Base-by-base conservation (phyloP, 2,113 vertebrate genomes). In the Chaetodon trifascialis region DNA sequence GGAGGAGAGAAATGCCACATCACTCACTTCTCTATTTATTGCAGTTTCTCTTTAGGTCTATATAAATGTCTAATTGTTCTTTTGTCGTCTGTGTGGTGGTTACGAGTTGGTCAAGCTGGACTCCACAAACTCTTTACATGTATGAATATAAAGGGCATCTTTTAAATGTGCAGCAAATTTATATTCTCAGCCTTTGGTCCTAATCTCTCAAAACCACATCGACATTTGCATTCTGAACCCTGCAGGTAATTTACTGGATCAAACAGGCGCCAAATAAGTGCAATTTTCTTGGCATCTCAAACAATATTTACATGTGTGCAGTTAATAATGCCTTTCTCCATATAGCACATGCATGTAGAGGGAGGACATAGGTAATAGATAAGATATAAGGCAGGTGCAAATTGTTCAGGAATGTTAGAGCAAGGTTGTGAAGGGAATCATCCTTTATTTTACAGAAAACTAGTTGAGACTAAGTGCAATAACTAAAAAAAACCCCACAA, bases 1-100 rank as follows among this genome's bases (percentile, higher is more conserved):
- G 92, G 90, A 94, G 91, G 92, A 93, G 86, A 94, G 87, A 94
- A 95, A 94, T 94, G 92, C 90, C 91, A 94, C 93, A 94, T 93
- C 89, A 87, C 88, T 93, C 92, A 88, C 84, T 85, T 88, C 79
- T 87, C 78, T 86, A 81, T 90, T 92, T 91, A 84, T 92, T 86
- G 78, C 76, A 55, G 67, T 85, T 90, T 91, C 76, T 89, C 79
- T 90, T 80, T 77, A 67, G 85, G 69, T 86, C 71, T 86, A 54
- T 77, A 36, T 76, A 67, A 68, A 65, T 76, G 30, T 78, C 59
- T 89, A 86, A 90, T 89, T 87, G 74, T 88, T 86, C 59, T 47
- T 74, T 75, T 68, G 62, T 76, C 55, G 49, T 68, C 60, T 75
- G n/a, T 84, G 49, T 44, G 58, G 49, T 72, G 51, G 36, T 56